These are phyloP conservation scores for Antigone vipio DNA, from an alignment of 2,113 vertebrate species.

Conservation along the genomic window DNA sequence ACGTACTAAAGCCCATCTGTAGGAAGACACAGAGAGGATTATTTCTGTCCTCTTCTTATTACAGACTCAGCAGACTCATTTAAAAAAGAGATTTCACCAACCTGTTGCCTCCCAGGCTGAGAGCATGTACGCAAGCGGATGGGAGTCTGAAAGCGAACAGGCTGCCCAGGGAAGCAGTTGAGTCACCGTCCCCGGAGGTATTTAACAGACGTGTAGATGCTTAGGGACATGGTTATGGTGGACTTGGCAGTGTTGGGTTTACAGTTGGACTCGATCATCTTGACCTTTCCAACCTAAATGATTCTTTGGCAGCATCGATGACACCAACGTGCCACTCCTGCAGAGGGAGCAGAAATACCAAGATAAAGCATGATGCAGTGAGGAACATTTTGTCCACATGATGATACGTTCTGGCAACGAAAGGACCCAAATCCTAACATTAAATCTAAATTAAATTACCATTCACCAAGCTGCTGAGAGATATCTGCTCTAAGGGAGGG, in stretches of 20 bases:
- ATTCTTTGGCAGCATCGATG: not conserved
- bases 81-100: not conserved
- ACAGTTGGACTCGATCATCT: no score
- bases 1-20: not conserved
- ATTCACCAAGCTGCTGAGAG: not conserved
- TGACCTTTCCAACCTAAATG: no score
- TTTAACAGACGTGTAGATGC: not conserved
- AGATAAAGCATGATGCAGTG: not conserved
- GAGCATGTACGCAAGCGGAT: not conserved
- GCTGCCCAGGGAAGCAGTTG: not conserved
- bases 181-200: not conserved
- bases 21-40: not conserved
- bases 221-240: no score
- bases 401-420: not conserved
- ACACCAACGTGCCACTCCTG: not conserved
- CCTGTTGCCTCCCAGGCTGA: not conserved
- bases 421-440: not conserved
- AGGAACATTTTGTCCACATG: not conserved
- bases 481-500: not conserved
- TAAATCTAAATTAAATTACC: not conserved
- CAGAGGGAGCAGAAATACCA: not conserved
- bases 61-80: not conserved
- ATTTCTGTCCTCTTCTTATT: conserved; percentile 30
- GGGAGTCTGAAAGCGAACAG: not conserved
- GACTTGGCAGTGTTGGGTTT: no score